Evolutionary conservation across 2,797 vertebrate genomes (phyloP), one percentile per base, ranked within the genome.

Genomic region (Choloepus didactylus): DNA sequence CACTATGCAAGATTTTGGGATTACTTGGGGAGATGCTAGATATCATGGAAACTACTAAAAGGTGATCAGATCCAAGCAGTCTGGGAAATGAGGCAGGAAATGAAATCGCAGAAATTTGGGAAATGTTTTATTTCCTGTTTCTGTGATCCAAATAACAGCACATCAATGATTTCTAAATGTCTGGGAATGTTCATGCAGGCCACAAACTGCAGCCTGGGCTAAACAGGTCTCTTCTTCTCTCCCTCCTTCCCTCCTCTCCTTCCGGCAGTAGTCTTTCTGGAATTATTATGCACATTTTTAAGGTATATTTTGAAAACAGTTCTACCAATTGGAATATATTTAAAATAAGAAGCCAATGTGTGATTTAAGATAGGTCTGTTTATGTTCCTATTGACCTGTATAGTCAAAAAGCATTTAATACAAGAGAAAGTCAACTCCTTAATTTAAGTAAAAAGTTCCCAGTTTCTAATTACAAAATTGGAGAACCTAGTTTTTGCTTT

Each of bases 301-400:
- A 95, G n/a, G 23, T 62, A 54, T 62, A 6, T 87, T 66, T 82
- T 81, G 12, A 21, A 86, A 84, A 86, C 87, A 56, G 10, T 66
- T 77, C 49, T 49, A 93, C 49, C 27, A 54, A 54, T 23, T 66
- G 12, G 66, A 90, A 92, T 64, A 87, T 6, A 94, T 21, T 41
- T 97, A 51, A 97, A 96, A 79, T 51, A 82, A 46, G 81, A 80
- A 35, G n/a, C 19, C 59, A 67, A 1, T 60, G 3, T 80, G 8
- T 59, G 85, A 94, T 41, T 29, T 77, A 81, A 16, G 25, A 89
- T 69, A 38, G 46, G 11, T 72, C 60, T 69, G 12, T 19, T 67
- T 93, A 19, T n/a, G 62, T 59, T 35, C 54, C 44, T 62, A 1
- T 60, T 87, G 44, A 91, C 1, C 21, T 2, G 44, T 31, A 89